Evolutionary conservation across 2,888 invertebrate species (phyloP).

Genomic region (Xanthostigma xanthostigma): DNA sequence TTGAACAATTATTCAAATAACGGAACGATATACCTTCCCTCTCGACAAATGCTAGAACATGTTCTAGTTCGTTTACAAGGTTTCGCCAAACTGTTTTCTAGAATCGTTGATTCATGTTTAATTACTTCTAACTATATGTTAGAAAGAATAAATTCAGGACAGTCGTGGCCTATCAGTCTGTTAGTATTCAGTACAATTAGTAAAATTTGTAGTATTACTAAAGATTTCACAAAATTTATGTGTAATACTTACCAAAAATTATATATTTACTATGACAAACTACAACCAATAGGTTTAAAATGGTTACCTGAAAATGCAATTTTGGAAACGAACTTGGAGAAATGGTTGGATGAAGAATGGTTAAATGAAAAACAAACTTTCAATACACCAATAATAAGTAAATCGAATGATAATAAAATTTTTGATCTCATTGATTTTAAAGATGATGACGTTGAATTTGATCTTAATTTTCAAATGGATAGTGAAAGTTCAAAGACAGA

Average conservation of each 20-base stretch:
- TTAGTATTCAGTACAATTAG: slow-evolving; percentile 38
- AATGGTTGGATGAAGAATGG: slow-evolving; percentile 34
- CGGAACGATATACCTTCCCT: slow-evolving; percentile 29
- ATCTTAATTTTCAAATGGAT: too few species aligned
- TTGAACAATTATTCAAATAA: slow-evolving; percentile 9
- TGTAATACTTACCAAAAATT: slow-evolving; percentile 36
- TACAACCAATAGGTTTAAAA: slow-evolving; percentile 30
- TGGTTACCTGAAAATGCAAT: slow-evolving; percentile 33
- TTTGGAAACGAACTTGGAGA: slow-evolving; percentile 31
- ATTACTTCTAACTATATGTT: slow-evolving; percentile 35
- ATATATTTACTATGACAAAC: slow-evolving; percentile 24
- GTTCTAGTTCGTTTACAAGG: slow-evolving; percentile 36
- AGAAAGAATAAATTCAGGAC: slow-evolving; percentile 35
- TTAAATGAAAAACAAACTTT: slow-evolving; percentile 26
- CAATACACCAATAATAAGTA: slow-evolving; percentile 19
- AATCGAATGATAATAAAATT: too few species aligned
- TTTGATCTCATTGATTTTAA: too few species aligned
- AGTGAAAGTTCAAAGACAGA: too few species aligned
- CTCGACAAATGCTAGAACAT: slow-evolving; percentile 42
- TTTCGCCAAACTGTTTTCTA: slow-evolving; percentile 37
- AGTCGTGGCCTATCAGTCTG: slow-evolving; percentile 38
- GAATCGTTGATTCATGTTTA: slow-evolving; percentile 33
- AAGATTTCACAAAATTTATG: slow-evolving; percentile 31
- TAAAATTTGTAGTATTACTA: slow-evolving; percentile 37
- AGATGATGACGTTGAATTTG: too few species aligned